A percentile compares a stretch with the other conserved stretches of the same genome.
Evolutionary conservation across 1,140 invertebrate genomes (phyloP).

Genomic region (Lepidurus couesii): DNA sequence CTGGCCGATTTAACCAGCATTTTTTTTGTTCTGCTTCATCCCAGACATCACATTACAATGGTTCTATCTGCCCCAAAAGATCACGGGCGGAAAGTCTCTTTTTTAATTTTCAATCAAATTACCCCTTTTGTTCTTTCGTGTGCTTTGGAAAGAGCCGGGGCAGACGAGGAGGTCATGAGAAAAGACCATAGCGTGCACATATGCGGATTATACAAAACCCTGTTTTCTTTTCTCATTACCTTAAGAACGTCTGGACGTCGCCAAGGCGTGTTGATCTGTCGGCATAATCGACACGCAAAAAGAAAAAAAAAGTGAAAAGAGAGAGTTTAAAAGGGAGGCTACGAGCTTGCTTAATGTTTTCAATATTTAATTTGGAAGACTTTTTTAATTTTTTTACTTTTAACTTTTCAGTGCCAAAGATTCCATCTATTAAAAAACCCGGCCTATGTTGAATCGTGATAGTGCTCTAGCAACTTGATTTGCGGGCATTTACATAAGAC

Average conservation of each 20-base stretch:
- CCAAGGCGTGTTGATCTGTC: slow-evolving; percentile 21
- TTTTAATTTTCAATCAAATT: not conserved
- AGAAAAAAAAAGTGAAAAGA: not conserved
- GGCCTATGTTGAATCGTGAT: not conserved
- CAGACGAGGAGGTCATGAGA: not conserved
- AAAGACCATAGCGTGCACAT: not conserved
- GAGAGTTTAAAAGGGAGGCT: not conserved
- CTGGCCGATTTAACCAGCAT: too few species aligned
- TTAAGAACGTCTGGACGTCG: slow-evolving; percentile 20
- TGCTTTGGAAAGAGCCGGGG: not conserved
- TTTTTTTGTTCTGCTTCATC: too few species aligned
- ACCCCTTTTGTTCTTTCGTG: not conserved
- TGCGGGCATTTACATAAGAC: too few species aligned
- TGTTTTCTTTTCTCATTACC: slow-evolving; percentile 8
- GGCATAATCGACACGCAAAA: slow-evolving; percentile 19
- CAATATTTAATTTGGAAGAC: slow-evolving; percentile 12
- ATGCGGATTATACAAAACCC: not conserved
- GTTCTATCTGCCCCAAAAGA: not conserved
- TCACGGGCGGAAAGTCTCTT: not conserved
- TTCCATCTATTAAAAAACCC: not conserved
- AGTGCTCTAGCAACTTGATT: too few species aligned
- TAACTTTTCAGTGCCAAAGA: not conserved
- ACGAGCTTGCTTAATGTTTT: not conserved
- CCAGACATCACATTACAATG: not conserved
- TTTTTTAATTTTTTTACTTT: not conserved